These are phyloP conservation scores for Urocyon cinereoargenteus DNA, from an alignment of 2,797 vertebrate genomes.

Conservation along the genomic window DNA sequence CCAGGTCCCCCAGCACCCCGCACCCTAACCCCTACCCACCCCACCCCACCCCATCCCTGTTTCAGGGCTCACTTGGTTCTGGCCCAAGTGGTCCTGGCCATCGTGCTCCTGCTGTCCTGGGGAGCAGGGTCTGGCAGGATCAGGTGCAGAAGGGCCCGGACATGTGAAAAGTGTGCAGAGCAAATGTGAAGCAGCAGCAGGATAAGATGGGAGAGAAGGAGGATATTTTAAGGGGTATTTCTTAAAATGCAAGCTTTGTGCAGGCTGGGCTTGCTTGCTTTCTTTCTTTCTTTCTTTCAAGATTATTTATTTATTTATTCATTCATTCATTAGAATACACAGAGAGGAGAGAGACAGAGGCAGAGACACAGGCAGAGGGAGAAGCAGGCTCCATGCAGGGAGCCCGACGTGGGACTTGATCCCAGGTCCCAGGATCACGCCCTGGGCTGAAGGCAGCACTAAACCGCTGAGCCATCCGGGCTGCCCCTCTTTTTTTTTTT, in stretches of 20 bases:
- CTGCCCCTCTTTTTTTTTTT: too few relatives aligned
- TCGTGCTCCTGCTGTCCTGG: neutral
- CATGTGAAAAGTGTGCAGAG: neutral
- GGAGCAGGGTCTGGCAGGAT: neutral
- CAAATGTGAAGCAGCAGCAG: neutral
- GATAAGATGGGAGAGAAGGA: neutral
- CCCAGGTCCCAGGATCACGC: too few relatives aligned
- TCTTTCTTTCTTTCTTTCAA: too few relatives aligned
- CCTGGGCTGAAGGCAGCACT: too few relatives aligned
- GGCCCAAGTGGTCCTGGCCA: neutral
- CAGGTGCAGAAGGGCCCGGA: neutral
- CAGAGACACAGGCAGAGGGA: too few relatives aligned
- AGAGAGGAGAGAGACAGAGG: too few relatives aligned
- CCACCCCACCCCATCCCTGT: neutral
- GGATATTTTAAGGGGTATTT: neutral
- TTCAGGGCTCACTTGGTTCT: neutral
- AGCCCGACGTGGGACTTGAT: too few relatives aligned
- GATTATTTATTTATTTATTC: too few relatives aligned
- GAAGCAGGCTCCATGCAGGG: too few relatives aligned
- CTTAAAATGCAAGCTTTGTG: neutral
- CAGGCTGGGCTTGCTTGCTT: neutral
- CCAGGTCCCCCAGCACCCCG: too few relatives aligned
- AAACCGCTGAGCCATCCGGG: too few relatives aligned
- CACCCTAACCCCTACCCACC: neutral
- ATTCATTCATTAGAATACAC: too few relatives aligned